A percentile compares a stretch with the other conserved stretches of the same genome.
Evolutionary conservation across 2,113 vertebrate genomes (phyloP).

Genomic region (Galeopterus variegatus): DNA sequence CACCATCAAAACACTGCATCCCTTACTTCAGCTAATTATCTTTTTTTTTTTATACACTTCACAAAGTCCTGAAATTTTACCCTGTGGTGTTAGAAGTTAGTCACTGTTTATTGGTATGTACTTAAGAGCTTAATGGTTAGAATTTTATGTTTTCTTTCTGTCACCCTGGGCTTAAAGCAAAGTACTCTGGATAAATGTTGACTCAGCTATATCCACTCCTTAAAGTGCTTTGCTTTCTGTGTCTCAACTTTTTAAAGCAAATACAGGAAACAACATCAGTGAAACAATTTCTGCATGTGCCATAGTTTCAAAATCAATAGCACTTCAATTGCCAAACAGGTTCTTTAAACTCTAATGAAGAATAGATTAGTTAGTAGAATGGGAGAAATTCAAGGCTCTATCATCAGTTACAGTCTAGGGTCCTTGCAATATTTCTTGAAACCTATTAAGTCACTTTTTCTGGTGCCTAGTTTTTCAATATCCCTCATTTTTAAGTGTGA

Average conservation of each 20-base stretch:
- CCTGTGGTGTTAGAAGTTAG: not conserved
- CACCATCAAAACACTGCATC: not conserved
- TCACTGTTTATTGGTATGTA: conserved; percentile 37
- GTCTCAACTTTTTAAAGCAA: conserved; percentile 74
- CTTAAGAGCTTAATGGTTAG: conserved; percentile 40
- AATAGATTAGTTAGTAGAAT: conserved; percentile 76
- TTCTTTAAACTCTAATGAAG: conserved; percentile 83
- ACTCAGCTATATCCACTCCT: conserved; percentile 67
- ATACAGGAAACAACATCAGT: conserved; percentile 73
- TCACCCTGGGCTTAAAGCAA: conserved; percentile 19
- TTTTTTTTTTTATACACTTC: not conserved
- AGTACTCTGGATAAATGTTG: conserved; percentile 69
- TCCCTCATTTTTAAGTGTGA: not conserved
- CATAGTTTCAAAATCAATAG: conserved; percentile 82
- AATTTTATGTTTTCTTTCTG: conserved; percentile 68
- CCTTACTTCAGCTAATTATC: not conserved
- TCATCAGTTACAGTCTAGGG: not conserved
- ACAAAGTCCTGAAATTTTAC: conserved; percentile 19
- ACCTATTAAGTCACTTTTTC: not conserved
- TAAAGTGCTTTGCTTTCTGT: conserved; percentile 70
- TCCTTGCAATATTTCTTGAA: conserved; percentile 45
- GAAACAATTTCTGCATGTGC: conserved; percentile 69
- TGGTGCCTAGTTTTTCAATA: conserved; percentile 34
- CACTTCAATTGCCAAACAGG: conserved; percentile 69
- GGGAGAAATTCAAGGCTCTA: conserved; percentile 57